Conservation (phyloP, 2,797 vertebrate genomes). For the Anguilla anguilla region DNA sequence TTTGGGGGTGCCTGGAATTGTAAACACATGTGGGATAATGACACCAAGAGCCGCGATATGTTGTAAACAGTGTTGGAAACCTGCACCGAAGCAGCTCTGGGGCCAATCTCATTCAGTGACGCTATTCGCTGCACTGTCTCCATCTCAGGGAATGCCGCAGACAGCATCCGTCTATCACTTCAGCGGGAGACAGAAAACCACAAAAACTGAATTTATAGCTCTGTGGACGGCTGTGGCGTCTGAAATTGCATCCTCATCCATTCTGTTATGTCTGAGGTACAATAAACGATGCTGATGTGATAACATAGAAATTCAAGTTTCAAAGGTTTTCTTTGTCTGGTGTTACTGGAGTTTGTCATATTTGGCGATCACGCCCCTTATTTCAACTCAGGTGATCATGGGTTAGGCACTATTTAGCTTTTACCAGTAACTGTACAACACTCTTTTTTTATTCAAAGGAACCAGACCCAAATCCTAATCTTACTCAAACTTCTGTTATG, state of each 20-base stretch:
- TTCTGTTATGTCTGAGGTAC: not conserved
- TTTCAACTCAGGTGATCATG: not conserved
- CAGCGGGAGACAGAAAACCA: slow-evolving; percentile 32
- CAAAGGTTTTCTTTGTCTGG: slow-evolving; percentile 17
- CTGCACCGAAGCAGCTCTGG: slow-evolving; percentile 33
- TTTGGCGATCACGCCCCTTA: not conserved
- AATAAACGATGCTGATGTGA: not conserved
- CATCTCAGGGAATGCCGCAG: slow-evolving; percentile 5
- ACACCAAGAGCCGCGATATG: slow-evolving; percentile 58
- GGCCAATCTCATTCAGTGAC: slow-evolving; percentile 12
- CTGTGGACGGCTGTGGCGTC: slow-evolving; percentile 2
- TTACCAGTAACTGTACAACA: not conserved
- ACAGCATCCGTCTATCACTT: slow-evolving; percentile 45
- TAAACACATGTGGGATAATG: slow-evolving; percentile 59
- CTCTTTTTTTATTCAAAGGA: not conserved
- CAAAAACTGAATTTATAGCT: not conserved
- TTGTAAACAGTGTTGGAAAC: slow-evolving; percentile 51
- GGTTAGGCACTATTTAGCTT: not conserved
- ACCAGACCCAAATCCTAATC: not conserved
- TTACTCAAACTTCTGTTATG: not conserved
- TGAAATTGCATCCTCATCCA: slow-evolving; percentile 7
- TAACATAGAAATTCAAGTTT: not conserved
- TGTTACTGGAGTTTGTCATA: not conserved
- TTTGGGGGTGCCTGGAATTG: slow-evolving; percentile 52
- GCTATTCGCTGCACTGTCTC: slow-evolving; percentile 11